Percentiles rank a stretch among this genome's conserved stretches.
These are phyloP conservation scores for Frieseomelitta varia DNA, from an alignment of 1,140 invertebrate genomes.

Conservation along the genomic window DNA sequence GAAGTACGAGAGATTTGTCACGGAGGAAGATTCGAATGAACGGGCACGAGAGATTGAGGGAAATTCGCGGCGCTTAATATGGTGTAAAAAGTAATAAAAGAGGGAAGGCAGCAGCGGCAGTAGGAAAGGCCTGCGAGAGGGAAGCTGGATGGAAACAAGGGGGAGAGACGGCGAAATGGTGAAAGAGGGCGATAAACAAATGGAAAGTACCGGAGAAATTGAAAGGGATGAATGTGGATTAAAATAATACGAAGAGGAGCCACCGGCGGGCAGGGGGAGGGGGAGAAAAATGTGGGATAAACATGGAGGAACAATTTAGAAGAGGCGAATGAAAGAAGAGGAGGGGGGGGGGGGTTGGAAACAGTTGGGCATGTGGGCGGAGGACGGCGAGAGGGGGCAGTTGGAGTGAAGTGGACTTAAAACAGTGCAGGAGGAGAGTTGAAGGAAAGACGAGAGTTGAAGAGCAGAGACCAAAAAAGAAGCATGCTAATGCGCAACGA, in stretches of 20 bases:
- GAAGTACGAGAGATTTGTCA: constrained; percentile 1
- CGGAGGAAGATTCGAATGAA: constrained; percentile 6
- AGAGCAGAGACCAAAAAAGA: constrained; percentile 5
- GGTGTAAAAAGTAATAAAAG: constrained; percentile 2
- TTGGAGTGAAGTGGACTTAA: not conserved
- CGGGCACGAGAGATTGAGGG: not conserved
- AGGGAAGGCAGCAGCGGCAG: too few relatives aligned
- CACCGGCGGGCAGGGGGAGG: too few relatives aligned
- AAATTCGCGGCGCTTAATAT: constrained; percentile 4
- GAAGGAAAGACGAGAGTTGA: not conserved
- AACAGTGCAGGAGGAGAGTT: not conserved
- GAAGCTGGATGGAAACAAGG: not conserved
- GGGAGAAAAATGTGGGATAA: not conserved
- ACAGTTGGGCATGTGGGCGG: not conserved
- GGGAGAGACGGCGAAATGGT: too few relatives aligned
- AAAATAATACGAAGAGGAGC: not conserved
- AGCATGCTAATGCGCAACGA: constrained; percentile 3
- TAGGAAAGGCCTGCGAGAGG: not conserved
- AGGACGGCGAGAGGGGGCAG: too few relatives aligned
- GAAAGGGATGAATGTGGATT: constrained; percentile 15
- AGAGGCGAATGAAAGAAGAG: not conserved
- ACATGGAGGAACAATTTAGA: not conserved
- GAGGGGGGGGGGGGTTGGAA: too few relatives aligned
- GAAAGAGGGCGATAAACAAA: not conserved
- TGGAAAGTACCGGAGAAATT: not conserved